A percentile compares a stretch with the other conserved stretches of the same genome.
phyloP scores from a whole-genome alignment of 2,113 vertebrate genomes.

The Regulus satrapa region DNA sequence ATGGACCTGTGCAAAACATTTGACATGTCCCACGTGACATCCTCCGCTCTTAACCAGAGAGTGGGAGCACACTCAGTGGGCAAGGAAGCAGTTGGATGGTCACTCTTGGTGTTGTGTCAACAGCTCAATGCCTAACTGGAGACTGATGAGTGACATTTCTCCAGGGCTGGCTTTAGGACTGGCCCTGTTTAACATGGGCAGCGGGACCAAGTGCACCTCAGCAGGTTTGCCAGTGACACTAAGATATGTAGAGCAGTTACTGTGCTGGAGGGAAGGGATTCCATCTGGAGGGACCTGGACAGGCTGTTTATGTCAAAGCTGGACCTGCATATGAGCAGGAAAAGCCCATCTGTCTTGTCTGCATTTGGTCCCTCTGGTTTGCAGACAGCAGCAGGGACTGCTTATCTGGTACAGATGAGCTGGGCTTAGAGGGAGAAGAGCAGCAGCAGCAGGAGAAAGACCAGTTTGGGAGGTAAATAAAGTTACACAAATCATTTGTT shows the following conservation, averaged over 20 bases:
- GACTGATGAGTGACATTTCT: background rate
- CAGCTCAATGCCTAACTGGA: rapidly evolving
- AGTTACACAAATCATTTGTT: background rate
- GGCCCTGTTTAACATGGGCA: background rate
- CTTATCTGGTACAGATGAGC: background rate
- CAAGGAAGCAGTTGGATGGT: background rate
- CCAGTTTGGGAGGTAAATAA: background rate
- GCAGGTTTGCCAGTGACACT: background rate
- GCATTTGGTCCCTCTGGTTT: background rate
- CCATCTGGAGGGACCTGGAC: background rate
- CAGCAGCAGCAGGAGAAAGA: background rate
- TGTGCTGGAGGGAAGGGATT: background rate
- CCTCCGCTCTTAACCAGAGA: background rate
- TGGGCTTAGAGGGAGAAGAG: background rate
- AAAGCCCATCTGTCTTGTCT: background rate
- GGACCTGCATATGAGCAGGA: background rate
- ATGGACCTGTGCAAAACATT: background rate
- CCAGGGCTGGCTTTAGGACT: background rate
- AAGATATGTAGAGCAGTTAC: background rate
- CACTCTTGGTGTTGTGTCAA: background rate
- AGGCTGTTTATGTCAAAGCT: background rate
- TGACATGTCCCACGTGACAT: background rate
- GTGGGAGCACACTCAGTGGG: background rate
- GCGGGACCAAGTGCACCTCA: background rate
- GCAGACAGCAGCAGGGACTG: background rate